Conservation (phyloP, 2,888 invertebrate species). For the Drosophila setosimentum region DNA sequence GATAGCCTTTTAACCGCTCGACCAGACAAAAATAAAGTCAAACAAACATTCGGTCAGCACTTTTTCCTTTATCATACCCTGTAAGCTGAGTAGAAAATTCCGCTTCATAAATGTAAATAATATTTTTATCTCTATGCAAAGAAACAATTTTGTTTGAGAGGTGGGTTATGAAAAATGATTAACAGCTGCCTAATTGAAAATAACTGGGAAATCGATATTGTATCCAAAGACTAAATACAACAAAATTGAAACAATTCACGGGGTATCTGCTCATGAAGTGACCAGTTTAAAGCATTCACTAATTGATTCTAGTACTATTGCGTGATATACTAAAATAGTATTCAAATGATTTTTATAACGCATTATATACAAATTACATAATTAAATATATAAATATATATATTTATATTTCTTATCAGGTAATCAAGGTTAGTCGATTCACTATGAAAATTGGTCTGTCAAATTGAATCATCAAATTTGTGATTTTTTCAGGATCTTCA, state of each 20-base stretch:
- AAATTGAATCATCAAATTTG: fast-evolving
- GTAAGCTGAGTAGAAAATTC: background rate
- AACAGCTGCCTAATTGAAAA: background rate
- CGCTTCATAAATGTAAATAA: background rate
- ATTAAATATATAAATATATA: background rate
- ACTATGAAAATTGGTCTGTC: background rate
- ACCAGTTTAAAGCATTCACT: background rate
- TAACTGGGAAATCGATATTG: background rate
- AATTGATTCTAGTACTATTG: background rate
- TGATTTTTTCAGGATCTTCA: background rate
- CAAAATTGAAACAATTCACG: background rate
- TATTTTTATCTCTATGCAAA: background rate
- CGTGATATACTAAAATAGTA: background rate
- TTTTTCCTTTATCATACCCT: background rate
- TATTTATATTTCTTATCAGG: background rate
- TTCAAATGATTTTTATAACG: background rate
- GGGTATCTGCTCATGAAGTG: background rate
- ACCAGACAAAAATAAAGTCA: conserved; percentile 16
- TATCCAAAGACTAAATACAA: background rate
- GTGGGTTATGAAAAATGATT: background rate
- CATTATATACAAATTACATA: background rate
- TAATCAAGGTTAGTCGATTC: background rate
- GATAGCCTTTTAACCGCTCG: conserved; percentile 43
- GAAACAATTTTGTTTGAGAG: fast-evolving
- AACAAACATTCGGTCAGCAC: conserved; percentile 2